Evolutionary conservation across 2,797 vertebrate genomes (phyloP).

Genomic region (Tinamus major): DNA sequence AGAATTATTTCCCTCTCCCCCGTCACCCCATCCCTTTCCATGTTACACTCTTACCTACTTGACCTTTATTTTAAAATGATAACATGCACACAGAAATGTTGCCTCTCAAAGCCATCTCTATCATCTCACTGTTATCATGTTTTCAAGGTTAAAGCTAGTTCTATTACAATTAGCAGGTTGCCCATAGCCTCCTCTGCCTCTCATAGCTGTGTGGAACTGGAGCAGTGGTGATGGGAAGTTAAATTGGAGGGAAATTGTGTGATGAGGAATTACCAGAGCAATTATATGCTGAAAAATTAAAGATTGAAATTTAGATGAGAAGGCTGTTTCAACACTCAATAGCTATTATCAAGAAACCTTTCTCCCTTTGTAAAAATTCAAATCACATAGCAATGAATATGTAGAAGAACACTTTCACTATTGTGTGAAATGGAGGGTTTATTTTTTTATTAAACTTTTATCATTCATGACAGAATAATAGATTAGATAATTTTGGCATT

Average conservation of each 20-base stretch:
- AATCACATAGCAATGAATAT: background rate
- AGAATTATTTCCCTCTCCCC: background rate
- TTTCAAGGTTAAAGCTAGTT: background rate
- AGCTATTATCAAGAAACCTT: background rate
- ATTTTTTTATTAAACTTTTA: constrained; percentile 20
- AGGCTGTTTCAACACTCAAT: background rate
- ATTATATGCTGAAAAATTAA: constrained; percentile 22
- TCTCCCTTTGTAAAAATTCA: background rate
- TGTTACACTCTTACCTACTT: background rate
- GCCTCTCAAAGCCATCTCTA: background rate
- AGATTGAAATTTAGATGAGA: constrained; percentile 36
- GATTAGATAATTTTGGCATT: constrained; percentile 52
- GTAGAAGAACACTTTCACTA: background rate
- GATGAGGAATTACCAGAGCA: background rate
- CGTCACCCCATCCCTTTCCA: too few species aligned
- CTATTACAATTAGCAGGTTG: background rate
- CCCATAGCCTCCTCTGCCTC: background rate
- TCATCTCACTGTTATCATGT: fast-evolving
- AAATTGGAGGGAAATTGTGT: background rate
- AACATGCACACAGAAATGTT: background rate
- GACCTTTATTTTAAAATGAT: background rate
- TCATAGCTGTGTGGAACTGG: background rate
- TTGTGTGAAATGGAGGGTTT: background rate
- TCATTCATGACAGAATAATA: constrained; percentile 48
- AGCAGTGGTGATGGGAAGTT: background rate